phyloP scores from a whole-genome alignment of 2,113 vertebrate species.

The Cacatua alba region DNA sequence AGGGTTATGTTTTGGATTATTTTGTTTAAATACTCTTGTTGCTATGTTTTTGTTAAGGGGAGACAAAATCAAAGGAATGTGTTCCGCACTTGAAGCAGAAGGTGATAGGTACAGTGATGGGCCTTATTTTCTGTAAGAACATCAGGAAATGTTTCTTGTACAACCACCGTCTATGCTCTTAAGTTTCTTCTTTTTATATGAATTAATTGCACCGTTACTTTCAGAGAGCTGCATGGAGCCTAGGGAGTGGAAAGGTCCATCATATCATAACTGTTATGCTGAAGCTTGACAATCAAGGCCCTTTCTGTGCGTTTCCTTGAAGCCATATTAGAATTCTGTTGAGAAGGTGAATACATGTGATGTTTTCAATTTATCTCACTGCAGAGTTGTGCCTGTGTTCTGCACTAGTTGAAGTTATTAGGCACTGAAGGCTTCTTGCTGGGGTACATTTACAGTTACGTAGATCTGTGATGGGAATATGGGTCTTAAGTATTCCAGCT shows the following conservation, averaged over 20 bases:
- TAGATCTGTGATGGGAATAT: neutral
- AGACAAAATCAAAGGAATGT: neutral
- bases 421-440: neutral
- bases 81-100: neutral
- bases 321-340: neutral
- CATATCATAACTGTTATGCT: fast-evolving
- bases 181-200: neutral
- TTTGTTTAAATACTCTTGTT: neutral
- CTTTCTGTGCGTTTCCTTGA: neutral
- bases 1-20: neutral
- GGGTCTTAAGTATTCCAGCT: neutral
- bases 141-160: neutral
- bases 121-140: neutral
- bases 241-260: neutral
- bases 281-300: neutral
- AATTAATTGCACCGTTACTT: neutral
- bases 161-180: neutral
- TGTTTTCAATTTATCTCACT: neutral
- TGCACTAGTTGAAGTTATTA: neutral
- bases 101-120: neutral
- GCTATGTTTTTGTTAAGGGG: neutral
- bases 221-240: neutral
- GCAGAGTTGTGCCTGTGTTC: neutral
- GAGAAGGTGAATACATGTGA: neutral
- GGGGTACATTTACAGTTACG: neutral